phyloP scores from a whole-genome alignment of 2,113 vertebrate genomes.

The Engraulis encrasicolus region DNA sequence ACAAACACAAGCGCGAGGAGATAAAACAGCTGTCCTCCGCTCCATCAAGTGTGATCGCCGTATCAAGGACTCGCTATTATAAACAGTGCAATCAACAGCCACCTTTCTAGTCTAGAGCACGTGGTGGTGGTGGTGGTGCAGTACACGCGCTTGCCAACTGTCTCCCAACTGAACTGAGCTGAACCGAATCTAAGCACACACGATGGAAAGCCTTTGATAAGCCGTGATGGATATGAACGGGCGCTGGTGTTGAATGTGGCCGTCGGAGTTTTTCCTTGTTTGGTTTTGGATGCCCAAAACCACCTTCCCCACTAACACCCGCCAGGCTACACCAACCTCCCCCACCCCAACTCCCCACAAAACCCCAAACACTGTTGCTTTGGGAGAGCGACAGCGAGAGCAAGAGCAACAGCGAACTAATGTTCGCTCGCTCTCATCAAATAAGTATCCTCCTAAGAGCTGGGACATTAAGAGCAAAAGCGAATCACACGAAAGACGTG shows the following conservation, averaged over 20 bases:
- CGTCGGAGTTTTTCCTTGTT: background rate
- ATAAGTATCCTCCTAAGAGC: background rate
- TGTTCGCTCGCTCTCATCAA: background rate
- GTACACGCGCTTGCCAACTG: no score
- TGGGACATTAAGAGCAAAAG: background rate
- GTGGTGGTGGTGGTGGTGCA: no score
- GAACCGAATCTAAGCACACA: no score
- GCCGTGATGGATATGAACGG: background rate
- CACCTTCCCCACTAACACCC: no score
- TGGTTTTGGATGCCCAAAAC: background rate
- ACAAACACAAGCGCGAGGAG: background rate
- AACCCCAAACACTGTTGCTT: background rate
- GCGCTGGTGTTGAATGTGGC: background rate
- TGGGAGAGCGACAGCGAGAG: no score
- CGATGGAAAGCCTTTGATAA: background rate
- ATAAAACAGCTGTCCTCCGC: background rate
- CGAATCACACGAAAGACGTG: background rate
- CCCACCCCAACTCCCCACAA: no score
- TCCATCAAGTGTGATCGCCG: background rate
- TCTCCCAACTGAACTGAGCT: background rate
- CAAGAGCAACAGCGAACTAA: background rate
- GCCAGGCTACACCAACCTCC: no score
- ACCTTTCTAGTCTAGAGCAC: slow-evolving; percentile 1
- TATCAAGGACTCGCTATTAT: background rate
- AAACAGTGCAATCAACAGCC: background rate